Percentiles rank a stretch among this genome's conserved stretches.
Evolutionary conservation across 2,113 vertebrate genomes (phyloP).

Genomic region (Agelaius tricolor): DNA sequence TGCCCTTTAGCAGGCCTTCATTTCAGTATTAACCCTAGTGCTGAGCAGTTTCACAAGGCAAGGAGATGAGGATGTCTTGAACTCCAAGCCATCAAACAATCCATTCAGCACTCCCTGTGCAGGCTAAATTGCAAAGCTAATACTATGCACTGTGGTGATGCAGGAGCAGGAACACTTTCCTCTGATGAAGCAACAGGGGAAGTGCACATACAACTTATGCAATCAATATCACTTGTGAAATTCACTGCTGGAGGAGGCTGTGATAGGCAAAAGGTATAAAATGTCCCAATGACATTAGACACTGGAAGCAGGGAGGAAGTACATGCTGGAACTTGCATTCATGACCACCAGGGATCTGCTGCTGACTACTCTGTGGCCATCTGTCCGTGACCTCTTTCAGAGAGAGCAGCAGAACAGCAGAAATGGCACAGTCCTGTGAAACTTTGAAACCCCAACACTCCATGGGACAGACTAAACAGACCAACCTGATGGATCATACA

Average conservation of each 20-base stretch:
- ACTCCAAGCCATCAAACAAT: not conserved
- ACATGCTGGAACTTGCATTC: not conserved
- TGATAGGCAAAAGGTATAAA: not conserved
- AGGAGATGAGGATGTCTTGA: not conserved
- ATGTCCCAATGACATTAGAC: not conserved
- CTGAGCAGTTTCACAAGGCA: not conserved
- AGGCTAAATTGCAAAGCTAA: not conserved
- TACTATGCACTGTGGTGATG: not conserved
- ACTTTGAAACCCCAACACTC: not conserved
- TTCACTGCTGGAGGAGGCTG: not conserved
- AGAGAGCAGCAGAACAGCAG: not conserved
- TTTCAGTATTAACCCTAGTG: not conserved
- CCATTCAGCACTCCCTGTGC: not conserved
- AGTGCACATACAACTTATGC: not conserved
- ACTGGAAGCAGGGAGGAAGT: not conserved
- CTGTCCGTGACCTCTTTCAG: not conserved
- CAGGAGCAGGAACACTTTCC: not conserved
- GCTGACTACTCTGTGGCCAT: not conserved
- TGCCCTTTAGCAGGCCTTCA: not conserved
- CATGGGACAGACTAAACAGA: not conserved
- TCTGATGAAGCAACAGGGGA: not conserved
- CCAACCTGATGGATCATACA: not conserved
- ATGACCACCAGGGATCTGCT: not conserved
- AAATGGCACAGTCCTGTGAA: not conserved
- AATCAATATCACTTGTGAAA: not conserved